Conservation (phyloP, 2,113 vertebrate species). For the Aphyosemion australe region DNA sequence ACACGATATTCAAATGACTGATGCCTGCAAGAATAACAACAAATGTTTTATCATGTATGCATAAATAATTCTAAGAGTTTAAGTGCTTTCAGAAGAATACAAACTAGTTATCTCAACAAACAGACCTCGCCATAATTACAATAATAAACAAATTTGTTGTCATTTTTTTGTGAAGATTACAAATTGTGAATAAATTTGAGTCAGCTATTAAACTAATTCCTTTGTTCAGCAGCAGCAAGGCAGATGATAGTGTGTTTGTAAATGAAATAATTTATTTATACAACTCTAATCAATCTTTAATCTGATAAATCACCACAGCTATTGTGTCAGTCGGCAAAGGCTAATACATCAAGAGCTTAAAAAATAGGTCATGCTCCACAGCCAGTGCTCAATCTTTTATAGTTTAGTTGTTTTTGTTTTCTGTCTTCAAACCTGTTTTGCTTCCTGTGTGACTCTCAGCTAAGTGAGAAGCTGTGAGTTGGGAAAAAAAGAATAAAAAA, state of each 20-base stretch:
- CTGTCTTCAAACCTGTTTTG: background rate
- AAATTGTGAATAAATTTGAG: constrained; percentile 9
- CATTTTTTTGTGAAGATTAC: background rate
- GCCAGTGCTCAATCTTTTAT: background rate
- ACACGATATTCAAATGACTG: background rate
- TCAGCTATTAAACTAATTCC: background rate
- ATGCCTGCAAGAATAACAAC: constrained; percentile 14
- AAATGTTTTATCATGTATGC: background rate
- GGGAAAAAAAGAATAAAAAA: constrained; percentile 34
- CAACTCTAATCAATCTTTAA: constrained; percentile 7
- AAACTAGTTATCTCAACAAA: constrained; percentile 18
- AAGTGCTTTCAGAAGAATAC: constrained; percentile 17
- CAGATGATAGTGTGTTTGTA: background rate
- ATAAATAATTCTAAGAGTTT: constrained; percentile 9
- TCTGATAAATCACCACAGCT: background rate
- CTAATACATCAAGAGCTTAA: background rate
- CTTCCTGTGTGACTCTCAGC: constrained; percentile 27
- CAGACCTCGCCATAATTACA: constrained; percentile 5
- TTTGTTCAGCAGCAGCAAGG: background rate
- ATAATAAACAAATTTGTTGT: background rate
- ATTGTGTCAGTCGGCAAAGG: background rate
- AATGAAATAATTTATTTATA: background rate
- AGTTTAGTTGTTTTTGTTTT: background rate
- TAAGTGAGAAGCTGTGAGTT: constrained; percentile 39
- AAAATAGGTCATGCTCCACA: background rate